Evolutionary conservation across 37 sponge, comb jelly and placozoan genomes (phyloP), one percentile per base, ranked within the genome.

Genomic region (Lycopodina hypogea): DNA sequence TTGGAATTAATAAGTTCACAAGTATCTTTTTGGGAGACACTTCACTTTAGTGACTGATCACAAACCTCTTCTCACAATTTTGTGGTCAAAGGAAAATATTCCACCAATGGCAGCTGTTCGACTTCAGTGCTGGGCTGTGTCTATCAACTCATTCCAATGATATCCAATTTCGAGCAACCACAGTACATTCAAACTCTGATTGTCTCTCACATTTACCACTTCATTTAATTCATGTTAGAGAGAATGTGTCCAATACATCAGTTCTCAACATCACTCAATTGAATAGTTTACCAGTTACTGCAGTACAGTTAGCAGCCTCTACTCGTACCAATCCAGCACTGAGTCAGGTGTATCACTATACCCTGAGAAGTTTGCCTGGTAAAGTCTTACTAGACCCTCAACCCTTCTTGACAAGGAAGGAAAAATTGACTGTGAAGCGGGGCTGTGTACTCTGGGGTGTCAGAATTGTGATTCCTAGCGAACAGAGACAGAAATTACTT

Each of bases 261-360:
- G 37, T 75, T 21, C 58, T 76, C 52, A 75, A 68, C 33, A 7
- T 69, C 21, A 22, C 42, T 24, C 61, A 61, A 33, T 30, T 75
- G n/a, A 23, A 62, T 15, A 22, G 28, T 9, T 60, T 80, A 30
- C 84, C 81, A 18, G 42, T 75, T 0, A 68, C 69, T 26, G 71
- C 72, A 19, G 19, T 9, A 36, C 73, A 75, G 38, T 19, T 81
- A 21, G 56, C 50, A 41, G 30, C 21, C 8, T 69, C 61, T 28
- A 81, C 83, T 34, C n/a, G 41, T 21, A 52, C n/a, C 41, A 84
- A 91, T 35, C 72, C 77, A 23, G 81, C 83, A 9, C 61, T 91
- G 26, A 34, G 64, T 65, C 26, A 65, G 34, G 66, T 65, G 32
- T 65, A 32, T 33, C 34, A 32, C 17, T 65, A 65, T 32, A 65